Evolutionary conservation across 2,888 invertebrate species (phyloP).

Genomic region (Mayetiola destructor): DNA sequence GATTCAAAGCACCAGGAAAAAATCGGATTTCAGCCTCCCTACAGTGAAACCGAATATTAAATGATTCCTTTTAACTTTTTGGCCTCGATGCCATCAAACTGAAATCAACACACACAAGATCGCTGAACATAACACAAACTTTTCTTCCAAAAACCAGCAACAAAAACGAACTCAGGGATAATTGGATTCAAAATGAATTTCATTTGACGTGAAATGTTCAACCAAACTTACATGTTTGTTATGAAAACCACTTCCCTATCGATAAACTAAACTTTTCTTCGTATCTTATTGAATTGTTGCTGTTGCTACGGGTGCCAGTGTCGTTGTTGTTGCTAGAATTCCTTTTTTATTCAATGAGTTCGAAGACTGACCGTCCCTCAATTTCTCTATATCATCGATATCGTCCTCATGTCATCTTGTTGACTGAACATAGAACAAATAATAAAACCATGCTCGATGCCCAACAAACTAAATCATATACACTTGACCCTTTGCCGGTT

Average conservation of each 20-base stretch:
- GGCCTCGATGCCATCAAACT: conserved; percentile 1
- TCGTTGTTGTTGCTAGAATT: background rate
- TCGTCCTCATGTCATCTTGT: conserved; percentile 5
- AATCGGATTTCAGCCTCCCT: too few species aligned
- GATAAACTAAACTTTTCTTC: conserved; percentile 8
- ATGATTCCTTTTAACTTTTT: conserved; percentile 12
- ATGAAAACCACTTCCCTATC: conserved; percentile 10
- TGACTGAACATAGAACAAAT: background rate
- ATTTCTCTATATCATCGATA: conserved; percentile 8
- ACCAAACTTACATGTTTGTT: conserved; percentile 1
- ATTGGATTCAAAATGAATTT: conserved; percentile 10
- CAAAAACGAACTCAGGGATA: too few species aligned
- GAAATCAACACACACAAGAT: background rate
- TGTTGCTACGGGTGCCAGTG: background rate
- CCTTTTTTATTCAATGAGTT: conserved; percentile 3
- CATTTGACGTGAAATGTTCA: background rate
- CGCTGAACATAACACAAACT: too few species aligned
- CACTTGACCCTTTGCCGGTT: conserved; percentile 10
- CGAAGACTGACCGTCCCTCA: too few species aligned
- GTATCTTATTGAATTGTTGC: background rate
- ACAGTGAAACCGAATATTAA: conserved; percentile 3
- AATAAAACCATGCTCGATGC: too few species aligned
- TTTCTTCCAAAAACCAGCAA: conserved; percentile 5
- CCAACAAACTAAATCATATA: too few species aligned
- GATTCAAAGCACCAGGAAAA: too few species aligned